Conservation (phyloP, 2,113 vertebrate genomes). For the Ictalurus furcatus region DNA sequence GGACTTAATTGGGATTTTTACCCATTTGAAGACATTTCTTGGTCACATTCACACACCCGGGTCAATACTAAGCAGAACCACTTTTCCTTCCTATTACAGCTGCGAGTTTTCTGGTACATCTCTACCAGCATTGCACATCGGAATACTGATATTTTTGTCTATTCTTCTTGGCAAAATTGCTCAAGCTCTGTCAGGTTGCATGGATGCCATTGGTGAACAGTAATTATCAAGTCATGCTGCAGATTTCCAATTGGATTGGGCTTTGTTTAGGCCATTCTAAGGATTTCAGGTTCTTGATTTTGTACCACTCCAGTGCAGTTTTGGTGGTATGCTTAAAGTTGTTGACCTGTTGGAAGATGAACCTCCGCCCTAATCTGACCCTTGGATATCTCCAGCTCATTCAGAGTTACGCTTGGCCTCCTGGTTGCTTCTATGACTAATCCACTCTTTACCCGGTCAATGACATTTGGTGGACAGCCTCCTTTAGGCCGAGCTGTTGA, state of each 20-base stretch:
- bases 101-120: too few species aligned
- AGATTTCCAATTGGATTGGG: neutral
- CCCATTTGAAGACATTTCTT: neutral
- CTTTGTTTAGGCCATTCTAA: neutral
- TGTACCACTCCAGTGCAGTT: neutral
- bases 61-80: too few species aligned
- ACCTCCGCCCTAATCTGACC: too few species aligned
- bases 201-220: neutral
- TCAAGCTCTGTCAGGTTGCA: neutral
- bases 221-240: neutral
- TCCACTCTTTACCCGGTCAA: neutral
- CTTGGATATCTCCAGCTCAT: too few species aligned
- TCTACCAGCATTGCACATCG: too few species aligned
- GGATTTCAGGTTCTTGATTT: neutral
- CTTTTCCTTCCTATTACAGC: too few species aligned
- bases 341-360: too few species aligned
- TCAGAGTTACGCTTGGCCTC: neutral
- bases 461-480: neutral
- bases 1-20: neutral
- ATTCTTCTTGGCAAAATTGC: neutral
- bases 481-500: neutral
- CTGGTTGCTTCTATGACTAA: neutral
- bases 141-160: neutral
- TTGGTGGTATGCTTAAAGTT: neutral
- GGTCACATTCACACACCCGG: neutral